Percentiles rank a stretch among this genome's conserved stretches.
Conservation (phyloP, 2,113 vertebrate genomes). For the Salvelinus alpinus region DNA sequence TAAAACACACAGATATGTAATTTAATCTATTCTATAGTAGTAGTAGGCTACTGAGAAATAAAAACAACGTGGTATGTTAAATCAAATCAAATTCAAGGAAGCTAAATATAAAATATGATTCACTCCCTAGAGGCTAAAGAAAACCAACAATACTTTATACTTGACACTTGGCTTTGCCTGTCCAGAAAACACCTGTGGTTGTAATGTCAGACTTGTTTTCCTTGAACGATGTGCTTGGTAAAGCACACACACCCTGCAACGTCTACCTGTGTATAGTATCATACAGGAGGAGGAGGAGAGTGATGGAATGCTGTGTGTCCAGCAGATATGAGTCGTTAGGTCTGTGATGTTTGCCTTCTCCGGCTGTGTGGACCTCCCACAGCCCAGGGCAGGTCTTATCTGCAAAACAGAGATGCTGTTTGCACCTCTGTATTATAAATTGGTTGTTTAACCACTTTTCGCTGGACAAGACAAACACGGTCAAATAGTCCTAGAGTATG, state of each 20-base stretch:
- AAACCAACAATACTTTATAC: conserved; percentile 14
- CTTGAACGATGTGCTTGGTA: conserved; percentile 10
- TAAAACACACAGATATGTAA: conserved; percentile 39
- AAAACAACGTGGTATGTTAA: not conserved
- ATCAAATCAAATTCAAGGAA: conserved; percentile 2
- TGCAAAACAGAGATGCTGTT: conserved; percentile 18
- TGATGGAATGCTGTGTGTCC: not conserved
- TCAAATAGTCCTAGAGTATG: not conserved
- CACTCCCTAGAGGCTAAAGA: not conserved
- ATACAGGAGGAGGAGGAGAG: not conserved
- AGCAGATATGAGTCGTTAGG: not conserved
- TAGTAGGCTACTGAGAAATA: not conserved
- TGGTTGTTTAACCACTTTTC: not conserved
- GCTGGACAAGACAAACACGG: not conserved
- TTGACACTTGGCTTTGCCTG: conserved; percentile 2
- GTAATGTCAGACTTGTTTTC: conserved; percentile 28
- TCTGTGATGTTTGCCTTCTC: not conserved
- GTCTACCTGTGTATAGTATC: not conserved
- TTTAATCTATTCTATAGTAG: not conserved
- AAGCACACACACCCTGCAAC: conserved; percentile 1
- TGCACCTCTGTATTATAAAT: conserved; percentile 19
- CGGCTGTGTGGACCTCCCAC: not conserved
- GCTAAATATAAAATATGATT: not conserved
- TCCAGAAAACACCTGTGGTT: conserved; percentile 7
- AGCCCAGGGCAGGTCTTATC: conserved; percentile 19